phyloP scores from a whole-genome alignment of 53 echinoderm and acorn worm genomes.

The Antedon mediterranea region DNA sequence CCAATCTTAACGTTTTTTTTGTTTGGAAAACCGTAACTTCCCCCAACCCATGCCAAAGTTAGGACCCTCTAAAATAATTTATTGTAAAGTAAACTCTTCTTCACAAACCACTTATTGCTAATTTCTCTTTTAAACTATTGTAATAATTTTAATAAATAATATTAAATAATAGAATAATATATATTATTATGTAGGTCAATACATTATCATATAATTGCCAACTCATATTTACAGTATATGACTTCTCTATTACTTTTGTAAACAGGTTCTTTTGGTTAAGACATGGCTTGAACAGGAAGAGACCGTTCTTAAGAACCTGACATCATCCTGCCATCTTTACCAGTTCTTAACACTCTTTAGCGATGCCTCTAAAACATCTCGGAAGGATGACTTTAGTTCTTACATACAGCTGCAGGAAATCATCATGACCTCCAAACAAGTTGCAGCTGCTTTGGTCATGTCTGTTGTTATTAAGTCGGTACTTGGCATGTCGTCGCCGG shows the following conservation, averaged over 20 bases:
- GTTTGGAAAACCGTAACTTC: too few species aligned
- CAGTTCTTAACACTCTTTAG: conserved; percentile 31
- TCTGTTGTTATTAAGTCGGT: conserved; percentile 36
- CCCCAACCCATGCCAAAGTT: too few species aligned
- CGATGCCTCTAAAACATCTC: neutral
- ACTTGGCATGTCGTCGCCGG: neutral
- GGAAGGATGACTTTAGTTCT: neutral
- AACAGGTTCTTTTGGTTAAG: conserved; percentile 66
- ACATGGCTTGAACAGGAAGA: conserved; percentile 73
- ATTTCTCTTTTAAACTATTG: too few species aligned
- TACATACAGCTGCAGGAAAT: neutral
- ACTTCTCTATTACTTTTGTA: neutral
- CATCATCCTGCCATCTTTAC: conserved; percentile 33
- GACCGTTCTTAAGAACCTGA: conserved; percentile 36
- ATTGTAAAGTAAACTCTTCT: too few species aligned
- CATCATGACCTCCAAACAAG: conserved; percentile 11
- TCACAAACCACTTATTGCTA: too few species aligned
- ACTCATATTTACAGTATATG: too few species aligned
- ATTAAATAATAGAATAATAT: too few species aligned
- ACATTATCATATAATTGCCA: too few species aligned
- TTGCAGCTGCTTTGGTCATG: conserved; percentile 35
- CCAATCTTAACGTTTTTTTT: too few species aligned
- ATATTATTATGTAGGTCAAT: too few species aligned
- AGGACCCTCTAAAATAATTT: too few species aligned
- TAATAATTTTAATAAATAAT: too few species aligned